A percentile compares a stretch with the other conserved stretches of the same genome.
Conservation (phyloP, 2,113 vertebrate species). For the Gymnorhina tibicen region DNA sequence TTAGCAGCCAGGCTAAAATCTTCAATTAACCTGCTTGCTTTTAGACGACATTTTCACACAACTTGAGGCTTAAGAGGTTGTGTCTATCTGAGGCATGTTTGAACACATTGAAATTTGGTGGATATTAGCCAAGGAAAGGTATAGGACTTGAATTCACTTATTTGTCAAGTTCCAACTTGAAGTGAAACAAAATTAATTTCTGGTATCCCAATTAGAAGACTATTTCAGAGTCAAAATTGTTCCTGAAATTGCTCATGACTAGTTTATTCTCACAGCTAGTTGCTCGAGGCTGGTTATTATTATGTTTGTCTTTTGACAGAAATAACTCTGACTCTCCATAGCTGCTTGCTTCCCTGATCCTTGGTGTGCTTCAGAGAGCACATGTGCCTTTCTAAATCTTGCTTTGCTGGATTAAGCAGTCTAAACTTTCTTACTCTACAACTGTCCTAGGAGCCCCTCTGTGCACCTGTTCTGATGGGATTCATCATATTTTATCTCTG, state of each 20-base stretch:
- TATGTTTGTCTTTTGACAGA: background rate
- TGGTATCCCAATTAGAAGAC: background rate
- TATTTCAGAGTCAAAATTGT: background rate
- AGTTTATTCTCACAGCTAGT: background rate
- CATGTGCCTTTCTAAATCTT: background rate
- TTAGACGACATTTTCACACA: background rate
- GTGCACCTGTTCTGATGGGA: background rate
- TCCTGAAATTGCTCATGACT: background rate
- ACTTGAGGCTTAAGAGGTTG: background rate
- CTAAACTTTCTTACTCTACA: background rate
- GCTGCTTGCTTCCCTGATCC: background rate
- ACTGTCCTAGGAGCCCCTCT: background rate
- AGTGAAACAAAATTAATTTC: background rate
- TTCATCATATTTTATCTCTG: background rate
- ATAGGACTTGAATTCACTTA: background rate
- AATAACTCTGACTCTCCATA: background rate
- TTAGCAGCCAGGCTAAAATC: background rate
- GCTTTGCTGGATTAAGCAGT: background rate
- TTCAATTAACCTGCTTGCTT: background rate
- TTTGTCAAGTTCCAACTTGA: background rate
- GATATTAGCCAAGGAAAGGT: background rate
- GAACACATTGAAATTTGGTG: background rate
- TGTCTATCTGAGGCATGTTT: background rate
- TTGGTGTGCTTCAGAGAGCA: background rate
- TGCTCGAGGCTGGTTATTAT: background rate